A percentile compares a stretch with the other conserved stretches of the same genome.
Conservation (phyloP, 2,113 vertebrate species). For the Orientallactaga bullata region DNA sequence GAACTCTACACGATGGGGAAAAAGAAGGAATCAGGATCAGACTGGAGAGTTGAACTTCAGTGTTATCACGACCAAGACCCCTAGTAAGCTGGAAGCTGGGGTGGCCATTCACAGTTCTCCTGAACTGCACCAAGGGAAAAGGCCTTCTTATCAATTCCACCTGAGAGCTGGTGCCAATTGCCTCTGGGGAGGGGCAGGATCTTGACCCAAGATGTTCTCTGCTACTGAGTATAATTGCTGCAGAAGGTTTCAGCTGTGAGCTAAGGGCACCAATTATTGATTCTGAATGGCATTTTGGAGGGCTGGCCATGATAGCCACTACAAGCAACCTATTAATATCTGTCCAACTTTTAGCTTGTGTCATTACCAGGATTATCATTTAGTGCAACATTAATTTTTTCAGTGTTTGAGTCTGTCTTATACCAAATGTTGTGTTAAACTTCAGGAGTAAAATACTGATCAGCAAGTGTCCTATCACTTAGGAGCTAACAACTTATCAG, state of each 20-base stretch:
- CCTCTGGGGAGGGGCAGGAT: neutral
- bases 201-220: neutral
- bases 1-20: neutral
- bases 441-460: conserved; percentile 46
- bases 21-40: neutral
- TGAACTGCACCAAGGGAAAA: neutral
- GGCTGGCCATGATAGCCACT: neutral
- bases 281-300: neutral
- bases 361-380: conserved; percentile 37
- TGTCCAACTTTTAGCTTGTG: conserved; percentile 45
- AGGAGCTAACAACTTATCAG: neutral
- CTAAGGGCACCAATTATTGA: neutral
- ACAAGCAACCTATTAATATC: conserved; percentile 1
- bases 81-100: neutral
- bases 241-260: neutral
- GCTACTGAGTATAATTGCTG: neutral
- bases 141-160: neutral
- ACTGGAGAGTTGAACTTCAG: neutral
- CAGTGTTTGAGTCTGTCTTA: conserved; percentile 28
- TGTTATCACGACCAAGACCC: neutral
- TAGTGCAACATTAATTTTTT: conserved; percentile 27
- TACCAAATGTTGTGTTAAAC: neutral
- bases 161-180: neutral
- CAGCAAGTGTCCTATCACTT: neutral
- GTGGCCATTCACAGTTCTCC: neutral